Base-by-base conservation (phyloP, 2,113 vertebrate genomes). In the Megaceryle maxima region DNA sequence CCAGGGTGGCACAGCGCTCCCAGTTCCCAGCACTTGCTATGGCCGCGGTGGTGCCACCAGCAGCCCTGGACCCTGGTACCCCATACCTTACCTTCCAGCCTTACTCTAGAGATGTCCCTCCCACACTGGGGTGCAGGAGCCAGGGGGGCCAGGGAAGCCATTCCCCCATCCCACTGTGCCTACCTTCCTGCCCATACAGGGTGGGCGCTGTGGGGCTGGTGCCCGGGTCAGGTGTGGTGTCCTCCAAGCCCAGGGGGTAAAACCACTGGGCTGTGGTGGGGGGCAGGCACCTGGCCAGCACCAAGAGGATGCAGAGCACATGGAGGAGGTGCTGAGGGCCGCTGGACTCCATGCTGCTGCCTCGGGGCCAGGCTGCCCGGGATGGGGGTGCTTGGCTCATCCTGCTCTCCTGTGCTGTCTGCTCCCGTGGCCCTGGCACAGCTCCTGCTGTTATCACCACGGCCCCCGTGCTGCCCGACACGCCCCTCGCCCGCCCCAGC, bases 401-500 rank as follows among this genome's bases (percentile, higher is more conserved):
- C 66, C 67, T 0, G 0, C 79, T 80, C 18, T 1, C 41, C 63
- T 3, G 13, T 1, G 3, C 63, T 1, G 43, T 64, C 90, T 73
- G 79, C 33, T 44, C 72, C 79, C 4, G 20, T 2, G 3, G 81
- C 60, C 59, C 80, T 25, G 8, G 67, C 68, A 33, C 57, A 2
- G 80, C 86, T 57, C 87, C 74, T 29, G 17, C 85, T 59, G 92
- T 95, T 96, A 97, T 96, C 89, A 86, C 50, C 0, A 66, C 20
- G 3, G 48, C 39, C 68, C 75, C 91, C 19, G 8, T 33, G 8
- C n/a, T 1, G 25, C 67, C 62, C 8, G 80, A 18, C 95, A 69
- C 95, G 94, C 95, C 96, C 78, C 87, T 28, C 1, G 28, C 87
- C 93, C 89, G 86, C 92, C 96, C 95, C 64, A 1, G 46, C 68